Conservation (phyloP, 2,113 vertebrate genomes). For the Marcusenius ussheri region DNA sequence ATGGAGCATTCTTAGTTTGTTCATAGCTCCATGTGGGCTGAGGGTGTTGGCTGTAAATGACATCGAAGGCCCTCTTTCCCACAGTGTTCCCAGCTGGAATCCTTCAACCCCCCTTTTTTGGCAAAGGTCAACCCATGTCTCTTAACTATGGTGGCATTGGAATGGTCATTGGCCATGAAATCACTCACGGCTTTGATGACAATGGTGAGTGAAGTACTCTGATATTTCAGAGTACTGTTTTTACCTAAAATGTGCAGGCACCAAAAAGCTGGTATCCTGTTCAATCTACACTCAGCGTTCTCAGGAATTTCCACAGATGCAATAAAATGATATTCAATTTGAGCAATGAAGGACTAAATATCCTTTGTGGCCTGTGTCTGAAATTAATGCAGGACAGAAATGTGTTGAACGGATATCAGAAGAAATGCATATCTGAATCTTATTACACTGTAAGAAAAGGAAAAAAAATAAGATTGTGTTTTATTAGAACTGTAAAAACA, state of each 20-base stretch:
- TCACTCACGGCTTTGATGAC: constrained; percentile 94
- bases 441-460: not conserved
- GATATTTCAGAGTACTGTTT: not conserved
- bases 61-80: not conserved
- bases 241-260: not conserved
- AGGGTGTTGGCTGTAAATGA: not conserved
- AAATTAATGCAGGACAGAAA: not conserved
- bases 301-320: not conserved
- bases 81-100: constrained; percentile 93
- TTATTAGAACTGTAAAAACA: not conserved
- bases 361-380: not conserved
- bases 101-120: constrained; percentile 90
- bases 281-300: not conserved
- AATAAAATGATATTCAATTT: not conserved
- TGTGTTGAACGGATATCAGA: not conserved
- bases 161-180: constrained; percentile 95
- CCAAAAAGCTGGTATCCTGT: not conserved
- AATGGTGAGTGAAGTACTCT: constrained; percentile 64
- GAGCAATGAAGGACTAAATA: not conserved
- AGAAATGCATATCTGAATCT: not conserved
- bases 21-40: not conserved
- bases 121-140: constrained; percentile 76
- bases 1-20: not conserved
- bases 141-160: constrained; percentile 90
- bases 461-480: not conserved